Evolutionary conservation across 2,113 vertebrate species (phyloP), one percentile per base, ranked within the genome.

Genomic region (Catharus fuscescens): DNA sequence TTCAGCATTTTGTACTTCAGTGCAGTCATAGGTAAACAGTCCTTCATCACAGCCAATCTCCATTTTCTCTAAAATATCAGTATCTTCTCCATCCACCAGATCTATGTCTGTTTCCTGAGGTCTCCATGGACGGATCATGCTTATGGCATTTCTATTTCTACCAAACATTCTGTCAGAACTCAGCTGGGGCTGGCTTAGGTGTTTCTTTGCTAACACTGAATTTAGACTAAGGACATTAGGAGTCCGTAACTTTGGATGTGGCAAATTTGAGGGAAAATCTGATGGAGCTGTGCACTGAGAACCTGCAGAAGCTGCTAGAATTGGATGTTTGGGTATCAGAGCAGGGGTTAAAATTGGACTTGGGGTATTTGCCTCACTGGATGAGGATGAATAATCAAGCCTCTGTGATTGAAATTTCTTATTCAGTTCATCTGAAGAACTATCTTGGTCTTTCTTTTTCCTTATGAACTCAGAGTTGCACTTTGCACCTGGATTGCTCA

Each of bases 171-270:
- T 97, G 82, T 99, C 99, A 2, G 98, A 98, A 95, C 98, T 98
- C 95, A 98, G 88, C 13, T 98, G 98, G 8, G 99, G 99, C 96
- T 99, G 99, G 96, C 99, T 99, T n/a, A 99, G 97, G 88, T 99
- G 99, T 85, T 98, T 99, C 95, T 99, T 99, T 38, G 98, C 97
- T 81, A 99, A 82, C 0, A 98, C 96, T 31, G 97, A 92, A 26
- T 97, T 98, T 66, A 98, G 72, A 50, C 97, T 97, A 34, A 99
- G 98, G 32, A 98, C 95, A 6, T 97, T 98, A 28, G 98, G 98
- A 82, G 98, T 98, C 80, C 98, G 97, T 86, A 99, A 95, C 89
- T 96, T 98, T 20, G 98, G 97, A 29, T 98, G 96, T 17, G 98
- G 98, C 93, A 99, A 97, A 94, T 98, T 92, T 36, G 97, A 93